Evolutionary conservation across 1,140 invertebrate genomes (phyloP).

Genomic region (Epicauta chinensis): DNA sequence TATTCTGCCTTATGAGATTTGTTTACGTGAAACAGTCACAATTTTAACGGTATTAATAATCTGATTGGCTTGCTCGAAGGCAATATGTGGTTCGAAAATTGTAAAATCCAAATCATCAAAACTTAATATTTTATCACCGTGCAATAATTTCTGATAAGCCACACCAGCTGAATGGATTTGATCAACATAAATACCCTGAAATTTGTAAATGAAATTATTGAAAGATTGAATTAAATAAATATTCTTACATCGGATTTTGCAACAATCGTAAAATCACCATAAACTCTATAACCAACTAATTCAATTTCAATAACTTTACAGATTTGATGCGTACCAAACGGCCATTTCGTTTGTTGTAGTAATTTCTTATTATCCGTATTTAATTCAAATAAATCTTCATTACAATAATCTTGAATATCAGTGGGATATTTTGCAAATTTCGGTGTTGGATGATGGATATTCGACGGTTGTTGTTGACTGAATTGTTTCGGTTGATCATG

Average conservation of each 20-base stretch:
- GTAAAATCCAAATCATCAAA: constrained; percentile 39
- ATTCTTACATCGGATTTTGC: constrained; percentile 29
- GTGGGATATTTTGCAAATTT: constrained; percentile 25
- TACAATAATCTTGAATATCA: constrained; percentile 9
- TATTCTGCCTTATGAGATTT: constrained; percentile 2
- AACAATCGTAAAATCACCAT: constrained; percentile 28
- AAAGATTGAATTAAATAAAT: not conserved
- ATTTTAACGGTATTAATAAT: constrained; percentile 27
- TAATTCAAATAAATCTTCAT: constrained; percentile 14
- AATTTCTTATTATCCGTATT: constrained; percentile 6
- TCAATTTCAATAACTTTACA: constrained; percentile 31
- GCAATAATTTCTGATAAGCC: constrained; percentile 33
- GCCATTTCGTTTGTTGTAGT: constrained; percentile 21
- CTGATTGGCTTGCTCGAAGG: constrained; percentile 33
- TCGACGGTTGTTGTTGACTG: constrained; percentile 37
- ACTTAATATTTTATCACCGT: constrained; percentile 38
- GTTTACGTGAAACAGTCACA: constrained; percentile 26
- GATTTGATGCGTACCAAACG: constrained; percentile 30
- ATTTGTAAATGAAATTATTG: constrained; percentile 1
- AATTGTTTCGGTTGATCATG: constrained; percentile 39
- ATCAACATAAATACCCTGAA: constrained; percentile 39
- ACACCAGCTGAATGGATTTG: constrained; percentile 35
- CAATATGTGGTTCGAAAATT: constrained; percentile 34
- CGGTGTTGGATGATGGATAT: constrained; percentile 35
- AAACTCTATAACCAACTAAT: constrained; percentile 18